These are phyloP conservation scores for Napeogenes inachia DNA, from an alignment of 2,888 invertebrate genomes.

Conservation along the genomic window DNA sequence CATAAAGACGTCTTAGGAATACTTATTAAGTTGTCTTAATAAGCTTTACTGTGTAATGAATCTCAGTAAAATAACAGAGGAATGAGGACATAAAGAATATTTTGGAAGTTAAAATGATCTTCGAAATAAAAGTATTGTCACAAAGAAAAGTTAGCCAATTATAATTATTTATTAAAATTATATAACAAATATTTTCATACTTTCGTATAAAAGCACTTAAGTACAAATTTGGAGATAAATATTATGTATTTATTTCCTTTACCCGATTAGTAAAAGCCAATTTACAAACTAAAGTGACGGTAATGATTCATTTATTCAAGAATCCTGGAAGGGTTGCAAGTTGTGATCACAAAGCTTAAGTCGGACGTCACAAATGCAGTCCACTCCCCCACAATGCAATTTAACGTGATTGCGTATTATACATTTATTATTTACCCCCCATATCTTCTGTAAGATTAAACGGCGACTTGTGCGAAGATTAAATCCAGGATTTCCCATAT, in stretches of 20 bases:
- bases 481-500: constrained; percentile 73
- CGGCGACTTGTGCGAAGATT: constrained; percentile 70
- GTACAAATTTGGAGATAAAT: background rate
- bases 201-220: background rate
- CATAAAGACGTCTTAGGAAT: constrained; percentile 68
- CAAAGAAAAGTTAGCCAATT: background rate
- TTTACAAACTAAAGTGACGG: background rate
- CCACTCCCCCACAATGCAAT: constrained; percentile 53
- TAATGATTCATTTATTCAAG: constrained; percentile 18
- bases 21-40: constrained; percentile 67
- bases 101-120: background rate
- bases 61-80: constrained; percentile 12
- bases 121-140: background rate
- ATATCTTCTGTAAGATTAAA: constrained; percentile 73
- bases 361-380: constrained; percentile 14
- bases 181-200: background rate
- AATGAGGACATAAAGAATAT: constrained; percentile 3
- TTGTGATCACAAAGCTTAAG: constrained; percentile 15
- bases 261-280: background rate
- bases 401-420: constrained; percentile 62
- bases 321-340: constrained; percentile 16
- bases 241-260: background rate
- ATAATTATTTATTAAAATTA: background rate
- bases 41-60: constrained; percentile 48
- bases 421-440: constrained; percentile 71